Evolutionary conservation across 2,797 vertebrate species (phyloP), one percentile per base, ranked within the genome.

Genomic region (Phaenicophaeus curvirostris): DNA sequence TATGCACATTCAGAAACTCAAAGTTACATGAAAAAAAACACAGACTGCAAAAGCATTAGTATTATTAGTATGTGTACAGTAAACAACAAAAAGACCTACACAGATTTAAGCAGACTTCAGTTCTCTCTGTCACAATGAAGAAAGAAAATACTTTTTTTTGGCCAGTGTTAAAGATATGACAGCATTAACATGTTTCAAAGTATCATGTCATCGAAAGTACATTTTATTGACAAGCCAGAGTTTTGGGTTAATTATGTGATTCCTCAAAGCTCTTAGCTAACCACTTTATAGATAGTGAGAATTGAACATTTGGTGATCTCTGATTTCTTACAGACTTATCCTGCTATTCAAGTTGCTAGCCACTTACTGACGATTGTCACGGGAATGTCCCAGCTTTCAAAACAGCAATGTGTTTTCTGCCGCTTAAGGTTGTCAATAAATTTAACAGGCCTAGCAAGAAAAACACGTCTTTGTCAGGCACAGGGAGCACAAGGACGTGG

Each of bases 361-460:
- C 65, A 74, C 72, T 95, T 93, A 81, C 53, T 74, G 74, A n/a
- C 66, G 88, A 77, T 84, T 91, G 55, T 85, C 86, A 23, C 80
- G 42, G 75, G 53, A 92, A 75, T 27, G 13, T 41, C 85, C 35
- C 67, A 54, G 33, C 41, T 75, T 92, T 90, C 69, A 82, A 67
- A 90, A 89, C 23, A 84, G 8, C 50, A 20, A 25, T 77, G 57
- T 93, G 33, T 75, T 96, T 97, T 95, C 96, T 85, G n/a, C 75
- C 93, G 75, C 94, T 90, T 95, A 89, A 51, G 31, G 15, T 10
- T 96, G 80, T 96, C 94, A 94, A 95, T 96, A 96, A 74, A 90
- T 78, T 77, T 94, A 97, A 62, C 76, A 89, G 53, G 16, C 53
- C 51, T 83, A 76, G 27, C 39, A 85, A 81, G 81, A 79, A 84